A percentile compares a stretch with the other conserved stretches of the same genome.
These are phyloP conservation scores for Callipepla squamata DNA, from an alignment of 2,113 vertebrate genomes.

Conservation along the genomic window DNA sequence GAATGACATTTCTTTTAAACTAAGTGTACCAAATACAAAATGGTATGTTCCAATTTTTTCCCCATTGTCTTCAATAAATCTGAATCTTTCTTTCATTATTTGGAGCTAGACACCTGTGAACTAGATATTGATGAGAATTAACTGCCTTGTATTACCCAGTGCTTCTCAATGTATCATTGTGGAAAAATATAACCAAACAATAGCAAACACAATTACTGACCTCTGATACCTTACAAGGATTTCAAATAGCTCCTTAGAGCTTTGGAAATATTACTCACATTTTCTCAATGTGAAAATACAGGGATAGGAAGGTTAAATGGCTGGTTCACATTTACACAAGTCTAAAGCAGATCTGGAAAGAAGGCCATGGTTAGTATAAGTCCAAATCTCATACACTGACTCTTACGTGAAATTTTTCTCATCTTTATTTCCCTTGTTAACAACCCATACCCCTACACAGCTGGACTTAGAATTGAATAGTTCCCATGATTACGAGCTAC, in stretches of 20 bases:
- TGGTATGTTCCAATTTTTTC: not conserved
- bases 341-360: constrained; percentile 3
- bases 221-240: not conserved
- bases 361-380: not conserved
- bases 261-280: not conserved
- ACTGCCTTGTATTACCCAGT: not conserved
- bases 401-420: not conserved
- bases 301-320: not conserved
- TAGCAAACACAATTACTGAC: not conserved
- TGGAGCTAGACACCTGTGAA: not conserved
- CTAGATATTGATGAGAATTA: constrained; percentile 14
- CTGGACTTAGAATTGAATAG: not conserved
- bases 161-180: not conserved
- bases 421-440: not conserved
- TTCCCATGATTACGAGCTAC: not conserved
- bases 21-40: not conserved
- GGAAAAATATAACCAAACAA: constrained; percentile 10
- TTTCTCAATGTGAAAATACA: constrained; percentile 6
- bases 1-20: not conserved
- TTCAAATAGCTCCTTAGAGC: not conserved
- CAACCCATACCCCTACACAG: not conserved
- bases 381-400: not conserved
- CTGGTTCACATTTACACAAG: not conserved
- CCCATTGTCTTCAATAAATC: not conserved
- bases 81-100: not conserved